These are phyloP conservation scores for Pterophyllum scalare DNA, from an alignment of 2,113 vertebrate genomes.

Conservation along the genomic window DNA sequence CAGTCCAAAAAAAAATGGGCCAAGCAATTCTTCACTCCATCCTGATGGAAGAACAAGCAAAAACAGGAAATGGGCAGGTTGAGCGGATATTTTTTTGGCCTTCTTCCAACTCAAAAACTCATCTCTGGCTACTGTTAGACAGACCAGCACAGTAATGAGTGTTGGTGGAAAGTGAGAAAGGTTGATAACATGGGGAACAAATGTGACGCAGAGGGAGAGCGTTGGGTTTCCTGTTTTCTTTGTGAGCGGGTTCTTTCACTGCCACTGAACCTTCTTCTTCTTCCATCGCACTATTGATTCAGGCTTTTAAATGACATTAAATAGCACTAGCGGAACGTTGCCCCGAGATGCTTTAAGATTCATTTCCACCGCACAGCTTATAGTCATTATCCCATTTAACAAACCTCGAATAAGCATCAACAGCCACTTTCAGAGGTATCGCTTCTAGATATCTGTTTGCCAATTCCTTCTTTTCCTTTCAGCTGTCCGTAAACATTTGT, in stretches of 20 bases:
- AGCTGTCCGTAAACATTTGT: background rate
- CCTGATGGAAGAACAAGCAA: conserved; percentile 22
- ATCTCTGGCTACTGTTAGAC: conserved; percentile 7
- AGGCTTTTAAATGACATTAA: conserved; percentile 36
- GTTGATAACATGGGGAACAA: conserved; percentile 24
- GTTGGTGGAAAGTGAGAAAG: conserved; percentile 22
- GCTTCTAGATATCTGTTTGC: conserved; percentile 40
- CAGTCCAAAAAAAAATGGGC: background rate
- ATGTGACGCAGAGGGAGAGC: conserved; percentile 17
- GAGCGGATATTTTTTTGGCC: conserved; percentile 20
- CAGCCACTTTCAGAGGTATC: conserved; percentile 13
- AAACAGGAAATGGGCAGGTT: conserved; percentile 14
- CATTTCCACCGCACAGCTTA: background rate
- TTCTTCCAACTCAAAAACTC: conserved; percentile 11
- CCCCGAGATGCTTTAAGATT: conserved; percentile 16
- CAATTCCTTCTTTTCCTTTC: background rate
- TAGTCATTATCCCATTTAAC: background rate
- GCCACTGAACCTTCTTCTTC: conserved; percentile 20
- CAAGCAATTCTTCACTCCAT: background rate
- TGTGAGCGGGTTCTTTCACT: conserved; percentile 31
- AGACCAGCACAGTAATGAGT: conserved; percentile 8
- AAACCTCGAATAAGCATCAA: conserved; percentile 22
- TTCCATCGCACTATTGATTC: conserved; percentile 37
- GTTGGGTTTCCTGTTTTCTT: background rate
- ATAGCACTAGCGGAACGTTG: conserved; percentile 10